A percentile compares a stretch with the other conserved stretches of the same genome.
These are phyloP conservation scores for Henricia sp. DNA, from an alignment of 53 echinoderm and acorn worm genomes.

Conservation along the genomic window DNA sequence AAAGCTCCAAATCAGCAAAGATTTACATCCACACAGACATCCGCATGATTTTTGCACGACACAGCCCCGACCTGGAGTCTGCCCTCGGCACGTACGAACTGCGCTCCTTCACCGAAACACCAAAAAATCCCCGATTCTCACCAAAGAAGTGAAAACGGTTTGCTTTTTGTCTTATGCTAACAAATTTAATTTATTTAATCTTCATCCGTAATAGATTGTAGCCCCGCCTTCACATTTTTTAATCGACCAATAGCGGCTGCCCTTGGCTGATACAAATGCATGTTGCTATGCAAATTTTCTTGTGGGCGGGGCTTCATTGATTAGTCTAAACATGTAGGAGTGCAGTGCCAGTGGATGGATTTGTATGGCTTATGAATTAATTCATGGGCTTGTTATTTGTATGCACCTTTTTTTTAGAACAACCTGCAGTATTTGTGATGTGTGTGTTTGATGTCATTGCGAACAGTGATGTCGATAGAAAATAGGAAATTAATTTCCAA, in stretches of 20 bases:
- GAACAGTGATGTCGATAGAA: too few species aligned
- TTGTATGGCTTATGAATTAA: constrained; percentile 23
- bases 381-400: not conserved
- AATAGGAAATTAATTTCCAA: not conserved
- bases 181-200: constrained; percentile 15
- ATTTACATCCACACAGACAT: constrained; percentile 98
- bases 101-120: constrained; percentile 96
- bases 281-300: too few species aligned
- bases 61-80: constrained; percentile 92
- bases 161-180: not conserved
- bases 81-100: constrained; percentile 93
- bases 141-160: constrained; percentile 84
- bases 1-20: constrained; percentile 89
- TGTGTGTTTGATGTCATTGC: too few species aligned
- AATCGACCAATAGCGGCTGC: too few species aligned
- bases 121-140: constrained; percentile 93
- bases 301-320: too few species aligned
- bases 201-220: constrained; percentile 1
- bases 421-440: too few species aligned
- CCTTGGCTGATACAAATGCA: too few species aligned
- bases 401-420: constrained; percentile 26
- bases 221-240: too few species aligned
- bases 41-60: constrained; percentile 95
- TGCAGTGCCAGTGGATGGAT: too few species aligned
- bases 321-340: too few species aligned